Percentiles rank a stretch among this genome's conserved stretches.
These are phyloP conservation scores for Leptinotarsa peninsularis DNA, from an alignment of 2,888 invertebrate species.

Conservation along the genomic window DNA sequence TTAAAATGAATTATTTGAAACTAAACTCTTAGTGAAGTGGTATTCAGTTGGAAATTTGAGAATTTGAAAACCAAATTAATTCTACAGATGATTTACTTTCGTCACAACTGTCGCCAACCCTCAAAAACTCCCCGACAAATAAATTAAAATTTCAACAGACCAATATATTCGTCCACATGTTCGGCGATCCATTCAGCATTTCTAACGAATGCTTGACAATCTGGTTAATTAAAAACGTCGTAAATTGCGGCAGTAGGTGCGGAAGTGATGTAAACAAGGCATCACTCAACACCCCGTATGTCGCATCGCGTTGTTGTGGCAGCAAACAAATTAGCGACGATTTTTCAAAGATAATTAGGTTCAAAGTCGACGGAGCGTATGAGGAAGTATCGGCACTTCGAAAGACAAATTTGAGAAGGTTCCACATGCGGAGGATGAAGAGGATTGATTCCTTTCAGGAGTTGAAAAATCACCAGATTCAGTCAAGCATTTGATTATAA, in stretches of 20 bases:
- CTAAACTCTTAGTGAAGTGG: too few relatives aligned
- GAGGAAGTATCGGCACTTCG: conserved; percentile 25
- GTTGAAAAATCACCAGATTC: not conserved
- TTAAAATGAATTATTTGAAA: too few relatives aligned
- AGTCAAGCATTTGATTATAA: not conserved
- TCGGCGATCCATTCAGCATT: conserved; percentile 24
- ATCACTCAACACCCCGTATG: conserved; percentile 51
- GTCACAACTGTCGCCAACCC: conserved; percentile 25
- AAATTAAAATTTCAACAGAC: conserved; percentile 37
- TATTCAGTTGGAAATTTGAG: not conserved
- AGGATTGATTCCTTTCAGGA: not conserved
- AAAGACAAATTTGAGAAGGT: conserved; percentile 3
- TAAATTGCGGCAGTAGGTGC: conserved; percentile 45
- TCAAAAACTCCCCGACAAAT: conserved; percentile 31
- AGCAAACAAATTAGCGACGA: conserved; percentile 58
- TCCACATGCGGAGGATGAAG: conserved; percentile 1
- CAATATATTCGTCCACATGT: conserved; percentile 34
- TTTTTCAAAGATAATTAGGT: conserved; percentile 62
- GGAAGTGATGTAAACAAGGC: conserved; percentile 51
- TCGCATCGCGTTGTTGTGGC: conserved; percentile 47
- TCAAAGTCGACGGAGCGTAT: conserved; percentile 57
- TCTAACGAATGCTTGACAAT: conserved; percentile 39
- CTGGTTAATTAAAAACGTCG: conserved; percentile 47
- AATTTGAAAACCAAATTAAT: conserved; percentile 1
- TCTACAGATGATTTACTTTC: conserved; percentile 12